phyloP scores from a whole-genome alignment of 2,113 vertebrate genomes.

The Rhinoderma darwinii region DNA sequence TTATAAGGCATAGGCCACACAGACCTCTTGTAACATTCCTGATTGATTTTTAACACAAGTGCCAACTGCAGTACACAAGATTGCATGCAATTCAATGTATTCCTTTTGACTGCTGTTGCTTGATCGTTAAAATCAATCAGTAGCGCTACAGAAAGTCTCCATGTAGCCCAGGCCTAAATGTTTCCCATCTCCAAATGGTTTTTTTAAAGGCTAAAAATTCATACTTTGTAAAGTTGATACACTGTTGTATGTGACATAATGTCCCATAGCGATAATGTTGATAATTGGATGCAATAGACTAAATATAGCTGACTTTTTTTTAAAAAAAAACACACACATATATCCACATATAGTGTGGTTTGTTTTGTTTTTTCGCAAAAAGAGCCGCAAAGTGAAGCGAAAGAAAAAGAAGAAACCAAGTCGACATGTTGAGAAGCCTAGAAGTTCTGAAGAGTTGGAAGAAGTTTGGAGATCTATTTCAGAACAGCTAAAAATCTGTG shows the following conservation, averaged over 20 bases:
- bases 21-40: no score
- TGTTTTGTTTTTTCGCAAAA: slow-evolving; percentile 65
- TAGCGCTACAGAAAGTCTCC: no score
- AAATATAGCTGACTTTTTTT: background rate
- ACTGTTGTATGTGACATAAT: no score
- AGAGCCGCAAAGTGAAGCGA: slow-evolving; percentile 74
- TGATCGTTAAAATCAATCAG: no score
- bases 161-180: no score
- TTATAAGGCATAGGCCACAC: no score
- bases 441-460: slow-evolving; percentile 70
- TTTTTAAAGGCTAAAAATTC: no score
- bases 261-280: background rate
- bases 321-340: background rate
- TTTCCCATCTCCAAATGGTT: no score
- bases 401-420: background rate
- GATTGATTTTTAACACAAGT: background rate
- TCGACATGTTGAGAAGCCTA: background rate
- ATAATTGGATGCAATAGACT: background rate
- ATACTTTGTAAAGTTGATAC: no score
- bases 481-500: slow-evolving; percentile 75
- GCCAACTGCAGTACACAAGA: no score
- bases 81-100: no score
- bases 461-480: slow-evolving; percentile 80
- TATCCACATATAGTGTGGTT: background rate
- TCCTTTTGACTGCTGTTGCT: no score